A percentile compares a stretch with the other conserved stretches of the same genome.
Evolutionary conservation across 2,113 vertebrate species (phyloP).

Genomic region (Tenebrosternarchus preto): DNA sequence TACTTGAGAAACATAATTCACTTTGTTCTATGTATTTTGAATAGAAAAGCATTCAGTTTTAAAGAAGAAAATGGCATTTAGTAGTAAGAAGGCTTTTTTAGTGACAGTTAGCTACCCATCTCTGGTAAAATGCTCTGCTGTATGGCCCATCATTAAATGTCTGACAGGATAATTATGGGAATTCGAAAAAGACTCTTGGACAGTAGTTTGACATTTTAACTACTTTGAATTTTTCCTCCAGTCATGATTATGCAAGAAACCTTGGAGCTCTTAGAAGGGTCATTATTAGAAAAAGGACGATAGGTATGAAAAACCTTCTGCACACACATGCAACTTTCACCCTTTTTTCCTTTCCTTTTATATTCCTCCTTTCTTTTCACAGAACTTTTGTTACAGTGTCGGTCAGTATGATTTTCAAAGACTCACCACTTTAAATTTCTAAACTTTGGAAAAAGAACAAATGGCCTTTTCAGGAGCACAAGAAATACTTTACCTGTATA

Average conservation of each 20-base stretch:
- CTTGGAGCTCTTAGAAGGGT: conserved; percentile 54
- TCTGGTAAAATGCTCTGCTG: conserved; percentile 13
- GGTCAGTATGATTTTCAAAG: background rate
- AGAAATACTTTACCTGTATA: background rate
- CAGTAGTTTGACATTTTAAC: conserved; percentile 65
- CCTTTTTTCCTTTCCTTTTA: background rate
- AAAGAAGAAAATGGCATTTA: background rate
- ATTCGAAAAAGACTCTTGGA: conserved; percentile 53
- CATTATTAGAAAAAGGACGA: conserved; percentile 47
- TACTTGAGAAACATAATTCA: too few relatives aligned
- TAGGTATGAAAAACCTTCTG: conserved; percentile 21
- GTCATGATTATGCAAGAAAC: conserved; percentile 52
- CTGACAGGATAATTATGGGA: conserved; percentile 65
- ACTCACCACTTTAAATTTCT: conserved; percentile 13
- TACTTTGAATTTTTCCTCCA: conserved; percentile 40
- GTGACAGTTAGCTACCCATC: conserved; percentile 42
- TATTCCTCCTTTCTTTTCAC: conserved; percentile 2
- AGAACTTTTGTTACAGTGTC: background rate
- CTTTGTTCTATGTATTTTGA: background rate
- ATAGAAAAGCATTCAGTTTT: background rate
- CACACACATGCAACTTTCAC: conserved; percentile 15
- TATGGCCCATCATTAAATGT: conserved; percentile 59
- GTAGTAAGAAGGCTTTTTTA: background rate
- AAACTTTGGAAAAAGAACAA: conserved; percentile 3
- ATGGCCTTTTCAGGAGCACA: background rate